A percentile compares a stretch with the other conserved stretches of the same genome.
Conservation (phyloP, 2,113 vertebrate genomes). For the Columba livia region DNA sequence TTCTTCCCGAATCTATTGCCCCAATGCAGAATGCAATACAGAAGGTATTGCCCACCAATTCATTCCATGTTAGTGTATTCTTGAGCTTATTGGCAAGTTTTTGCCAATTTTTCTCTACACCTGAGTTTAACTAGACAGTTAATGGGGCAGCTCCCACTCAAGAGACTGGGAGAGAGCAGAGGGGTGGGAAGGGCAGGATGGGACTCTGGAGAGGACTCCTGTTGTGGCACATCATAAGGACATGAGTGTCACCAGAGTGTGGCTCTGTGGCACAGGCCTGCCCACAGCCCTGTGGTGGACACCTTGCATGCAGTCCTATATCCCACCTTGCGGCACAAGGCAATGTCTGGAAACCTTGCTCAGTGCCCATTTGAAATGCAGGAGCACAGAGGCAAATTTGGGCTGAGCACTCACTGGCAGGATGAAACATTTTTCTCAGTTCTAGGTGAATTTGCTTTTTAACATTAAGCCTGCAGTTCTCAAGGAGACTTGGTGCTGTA, state of each 20-base stretch:
- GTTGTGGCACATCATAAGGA: accelerated
- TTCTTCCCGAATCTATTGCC: neutral
- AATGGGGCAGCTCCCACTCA: accelerated
- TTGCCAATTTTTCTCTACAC: neutral
- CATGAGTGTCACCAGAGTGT: neutral
- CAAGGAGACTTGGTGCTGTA: neutral
- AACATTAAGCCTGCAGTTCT: neutral
- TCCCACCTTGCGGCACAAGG: accelerated
- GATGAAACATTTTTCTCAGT: neutral
- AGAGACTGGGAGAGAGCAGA: neutral
- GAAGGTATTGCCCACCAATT: neutral
- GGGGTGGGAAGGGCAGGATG: neutral
- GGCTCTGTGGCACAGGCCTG: neutral
- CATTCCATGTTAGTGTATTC: neutral
- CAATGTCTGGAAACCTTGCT: neutral
- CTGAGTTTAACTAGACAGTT: neutral
- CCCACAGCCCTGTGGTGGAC: neutral
- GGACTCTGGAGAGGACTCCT: accelerated
- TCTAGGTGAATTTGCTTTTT: neutral
- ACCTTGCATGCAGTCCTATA: accelerated
- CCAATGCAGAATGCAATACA: neutral
- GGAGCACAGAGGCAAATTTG: accelerated
- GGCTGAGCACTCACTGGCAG: neutral
- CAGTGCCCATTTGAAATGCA: neutral
- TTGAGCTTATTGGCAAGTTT: neutral